Conservation (phyloP, 2,888 invertebrate genomes). For the Choreutis nemorana region DNA sequence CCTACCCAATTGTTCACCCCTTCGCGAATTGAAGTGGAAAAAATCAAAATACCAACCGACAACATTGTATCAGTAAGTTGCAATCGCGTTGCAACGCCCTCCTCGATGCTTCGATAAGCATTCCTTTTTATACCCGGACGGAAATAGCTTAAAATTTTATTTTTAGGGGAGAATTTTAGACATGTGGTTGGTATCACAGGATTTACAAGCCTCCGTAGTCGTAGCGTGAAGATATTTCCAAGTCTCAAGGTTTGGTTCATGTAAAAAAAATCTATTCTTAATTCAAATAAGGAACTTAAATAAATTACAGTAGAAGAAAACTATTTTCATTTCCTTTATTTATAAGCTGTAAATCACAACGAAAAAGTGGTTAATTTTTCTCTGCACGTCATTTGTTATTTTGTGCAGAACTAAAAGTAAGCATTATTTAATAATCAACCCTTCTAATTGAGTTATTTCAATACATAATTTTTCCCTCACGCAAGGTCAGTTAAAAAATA, state of each 20-base stretch:
- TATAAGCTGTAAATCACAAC: no score
- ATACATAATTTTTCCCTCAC: slow-evolving; percentile 29
- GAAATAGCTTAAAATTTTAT: background rate
- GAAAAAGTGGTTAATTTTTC: background rate
- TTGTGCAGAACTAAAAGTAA: background rate
- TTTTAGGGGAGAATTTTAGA: no score
- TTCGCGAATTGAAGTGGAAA: slow-evolving; percentile 27
- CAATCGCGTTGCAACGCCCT: slow-evolving; percentile 38
- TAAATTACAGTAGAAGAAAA: no score
- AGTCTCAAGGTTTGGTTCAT: no score
- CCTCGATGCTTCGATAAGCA: slow-evolving; percentile 24
- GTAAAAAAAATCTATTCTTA: no score
- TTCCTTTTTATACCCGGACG: no score
- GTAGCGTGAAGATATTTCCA: no score
- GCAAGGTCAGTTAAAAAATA: slow-evolving; percentile 37
- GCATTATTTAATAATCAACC: slow-evolving; percentile 15
- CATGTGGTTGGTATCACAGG: no score
- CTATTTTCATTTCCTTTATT: no score
- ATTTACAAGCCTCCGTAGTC: no score
- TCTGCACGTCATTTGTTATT: background rate
- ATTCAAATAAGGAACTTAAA: no score
- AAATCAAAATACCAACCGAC: slow-evolving; percentile 38
- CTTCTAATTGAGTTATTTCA: slow-evolving; percentile 31
- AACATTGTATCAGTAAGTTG: slow-evolving; percentile 32
- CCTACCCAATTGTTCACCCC: slow-evolving; percentile 15